A percentile compares a stretch with the other conserved stretches of the same genome.
Evolutionary conservation across 2,888 invertebrate genomes (phyloP).

Genomic region (Cheilosia grossa): DNA sequence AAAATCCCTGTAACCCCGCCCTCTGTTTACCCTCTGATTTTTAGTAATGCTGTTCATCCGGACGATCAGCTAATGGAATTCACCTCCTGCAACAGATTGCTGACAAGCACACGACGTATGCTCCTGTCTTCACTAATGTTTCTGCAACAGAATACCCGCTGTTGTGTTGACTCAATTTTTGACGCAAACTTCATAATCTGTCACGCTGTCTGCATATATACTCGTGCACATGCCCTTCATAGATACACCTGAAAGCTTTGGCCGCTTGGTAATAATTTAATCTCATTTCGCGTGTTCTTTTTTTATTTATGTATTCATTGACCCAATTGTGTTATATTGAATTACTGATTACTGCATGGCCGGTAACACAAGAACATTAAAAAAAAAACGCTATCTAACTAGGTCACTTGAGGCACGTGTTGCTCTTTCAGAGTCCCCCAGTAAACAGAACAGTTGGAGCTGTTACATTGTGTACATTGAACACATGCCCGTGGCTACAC

Average conservation of each 20-base stretch:
- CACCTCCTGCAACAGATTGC: too few species aligned
- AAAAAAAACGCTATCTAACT: constrained; percentile 14
- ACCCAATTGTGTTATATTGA: constrained; percentile 8
- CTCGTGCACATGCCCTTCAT: too few species aligned
- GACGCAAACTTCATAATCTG: background rate
- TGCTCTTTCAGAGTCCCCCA: background rate
- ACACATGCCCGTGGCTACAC: background rate
- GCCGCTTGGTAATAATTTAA: constrained; percentile 1
- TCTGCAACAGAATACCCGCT: too few species aligned
- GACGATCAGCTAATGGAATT: too few species aligned
- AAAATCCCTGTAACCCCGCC: too few species aligned
- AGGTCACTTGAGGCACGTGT: constrained; percentile 36
- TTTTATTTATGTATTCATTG: background rate
- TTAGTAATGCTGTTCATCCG: too few species aligned
- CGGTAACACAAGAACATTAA: too few species aligned
- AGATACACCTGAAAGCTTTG: constrained; percentile 11
- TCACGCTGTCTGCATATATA: too few species aligned
- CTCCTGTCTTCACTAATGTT: too few species aligned
- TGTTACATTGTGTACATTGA: too few species aligned
- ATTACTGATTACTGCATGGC: background rate
- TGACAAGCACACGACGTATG: too few species aligned
- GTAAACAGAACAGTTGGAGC: background rate
- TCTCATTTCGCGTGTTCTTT: background rate
- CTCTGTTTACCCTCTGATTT: too few species aligned
- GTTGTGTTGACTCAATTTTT: background rate